A percentile compares a stretch with the other conserved stretches of the same genome.
Conservation (phyloP, 2,113 vertebrate genomes). For the Brachyistius frenatus region DNA sequence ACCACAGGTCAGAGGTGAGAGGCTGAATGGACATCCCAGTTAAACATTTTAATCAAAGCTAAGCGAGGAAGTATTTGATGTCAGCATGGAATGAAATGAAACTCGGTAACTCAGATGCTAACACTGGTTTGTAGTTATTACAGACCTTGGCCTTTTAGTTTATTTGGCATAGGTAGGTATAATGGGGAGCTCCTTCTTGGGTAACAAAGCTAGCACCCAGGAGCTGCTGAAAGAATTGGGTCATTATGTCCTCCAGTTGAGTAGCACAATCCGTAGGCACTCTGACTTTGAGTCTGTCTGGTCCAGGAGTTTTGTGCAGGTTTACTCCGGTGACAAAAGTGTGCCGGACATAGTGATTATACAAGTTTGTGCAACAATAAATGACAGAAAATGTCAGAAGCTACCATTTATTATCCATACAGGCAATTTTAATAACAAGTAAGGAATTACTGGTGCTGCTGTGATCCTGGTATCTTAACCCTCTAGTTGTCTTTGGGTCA, state of each 20-base stretch:
- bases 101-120: too few relatives aligned
- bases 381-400: too few relatives aligned
- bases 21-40: slow-evolving; percentile 7
- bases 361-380: too few relatives aligned
- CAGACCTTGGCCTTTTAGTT: not conserved
- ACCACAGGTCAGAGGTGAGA: slow-evolving; percentile 3
- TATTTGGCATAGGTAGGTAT: not conserved
- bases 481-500: too few relatives aligned
- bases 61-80: not conserved
- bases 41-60: not conserved
- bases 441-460: too few relatives aligned
- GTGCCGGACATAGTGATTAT: too few relatives aligned
- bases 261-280: not conserved
- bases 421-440: too few relatives aligned
- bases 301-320: not conserved
- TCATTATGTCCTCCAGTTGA: not conserved
- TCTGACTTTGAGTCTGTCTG: not conserved
- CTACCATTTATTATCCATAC: too few relatives aligned
- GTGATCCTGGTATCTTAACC: too few relatives aligned
- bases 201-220: not conserved
- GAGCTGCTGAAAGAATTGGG: not conserved
- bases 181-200: not conserved
- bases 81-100: not conserved
- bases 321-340: too few relatives aligned
- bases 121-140: not conserved